Evolutionary conservation across 2,888 invertebrate species (phyloP), one percentile per base, ranked within the genome.

Genomic region (Ephialtes manifestator): DNA sequence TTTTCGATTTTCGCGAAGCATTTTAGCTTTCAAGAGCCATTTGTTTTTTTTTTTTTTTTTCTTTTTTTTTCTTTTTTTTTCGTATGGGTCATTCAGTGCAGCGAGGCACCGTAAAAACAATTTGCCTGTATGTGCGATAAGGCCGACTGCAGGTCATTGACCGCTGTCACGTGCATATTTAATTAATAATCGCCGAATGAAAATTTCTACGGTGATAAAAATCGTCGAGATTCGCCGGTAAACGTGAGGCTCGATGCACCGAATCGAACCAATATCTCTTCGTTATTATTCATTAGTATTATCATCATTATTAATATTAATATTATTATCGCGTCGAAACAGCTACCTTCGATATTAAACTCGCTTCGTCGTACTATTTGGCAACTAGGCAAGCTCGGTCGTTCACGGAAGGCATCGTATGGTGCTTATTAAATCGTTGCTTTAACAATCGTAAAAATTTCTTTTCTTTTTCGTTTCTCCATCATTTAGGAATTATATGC

Each of bases 391-490:
- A 94, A 94, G 94, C 93, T 94, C 93, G 94, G 93, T 94, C 93
- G 93, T 94, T 94, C 93, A 93, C 94, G 94, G 93, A 93, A 94
- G 94, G 94, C 94, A 94, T 94, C 94, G 94, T 93, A 92, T 91
- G 93, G 93, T 92, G 93, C 92, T 92, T 89, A 91, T 92, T 92
- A 90, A 92, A 92, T 93, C 92, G 93, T 93, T 93, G 92, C 92
- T 90, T 92, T 88, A 93, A 93, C 93, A 93, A 92, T 93, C 89
- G 89, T 92, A 93, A 93, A 93, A 93, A 92, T 90, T 86, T 83
- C 87, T 81, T 72, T 46, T 43, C 74, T 39, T 13, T 35, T 28
- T 65, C 39, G 20, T 81, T 81, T 71, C 20, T 70, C 60, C 51
- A 72, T 65, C 67, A 67, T 65, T 88, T 80, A 83, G 80, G 84